Conservation (phyloP, 2,888 invertebrate genomes). For the Heteromyza rotundicornis region DNA sequence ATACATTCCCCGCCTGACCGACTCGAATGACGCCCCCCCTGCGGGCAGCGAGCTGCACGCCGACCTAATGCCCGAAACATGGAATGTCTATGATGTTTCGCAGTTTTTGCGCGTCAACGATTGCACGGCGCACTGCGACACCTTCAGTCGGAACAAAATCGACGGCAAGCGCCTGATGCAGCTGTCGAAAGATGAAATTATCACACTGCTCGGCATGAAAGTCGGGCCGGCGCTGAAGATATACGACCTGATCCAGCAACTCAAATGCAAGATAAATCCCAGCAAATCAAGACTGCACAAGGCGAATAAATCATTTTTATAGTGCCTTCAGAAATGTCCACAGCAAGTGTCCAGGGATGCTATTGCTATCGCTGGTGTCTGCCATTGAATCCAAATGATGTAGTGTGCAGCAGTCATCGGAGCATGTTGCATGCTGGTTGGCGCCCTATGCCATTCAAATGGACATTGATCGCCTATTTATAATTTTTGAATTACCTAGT, state of each 20-base stretch:
- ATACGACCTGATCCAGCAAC: constrained; percentile 87
- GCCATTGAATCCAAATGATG: no score
- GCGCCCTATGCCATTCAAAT: no score
- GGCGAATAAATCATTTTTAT: constrained; percentile 72
- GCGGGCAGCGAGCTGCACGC: constrained; percentile 38
- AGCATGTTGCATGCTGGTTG: no score
- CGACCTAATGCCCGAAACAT: constrained; percentile 68
- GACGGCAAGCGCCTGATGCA: constrained; percentile 81
- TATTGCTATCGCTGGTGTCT: no score
- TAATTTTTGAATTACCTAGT: no score
- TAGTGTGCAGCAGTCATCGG: no score
- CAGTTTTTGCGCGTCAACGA: constrained; percentile 91
- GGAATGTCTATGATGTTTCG: constrained; percentile 87
- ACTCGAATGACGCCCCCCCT: constrained; percentile 39
- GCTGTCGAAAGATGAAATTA: constrained; percentile 87
- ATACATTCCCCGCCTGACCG: constrained; percentile 67
- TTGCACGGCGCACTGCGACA: constrained; percentile 74
- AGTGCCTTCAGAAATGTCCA: constrained; percentile 63
- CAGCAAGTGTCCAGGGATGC: no score
- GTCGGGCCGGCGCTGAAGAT: constrained; percentile 95
- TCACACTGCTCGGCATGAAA: constrained; percentile 88
- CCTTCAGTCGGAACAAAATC: constrained; percentile 74
- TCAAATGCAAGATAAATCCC: constrained; percentile 74
- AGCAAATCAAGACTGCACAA: constrained; percentile 63
- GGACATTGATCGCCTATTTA: no score